Percentiles rank a stretch among this genome's conserved stretches.
Conservation (phyloP, 1,140 invertebrate genomes). For the Drosophila santomea region DNA sequence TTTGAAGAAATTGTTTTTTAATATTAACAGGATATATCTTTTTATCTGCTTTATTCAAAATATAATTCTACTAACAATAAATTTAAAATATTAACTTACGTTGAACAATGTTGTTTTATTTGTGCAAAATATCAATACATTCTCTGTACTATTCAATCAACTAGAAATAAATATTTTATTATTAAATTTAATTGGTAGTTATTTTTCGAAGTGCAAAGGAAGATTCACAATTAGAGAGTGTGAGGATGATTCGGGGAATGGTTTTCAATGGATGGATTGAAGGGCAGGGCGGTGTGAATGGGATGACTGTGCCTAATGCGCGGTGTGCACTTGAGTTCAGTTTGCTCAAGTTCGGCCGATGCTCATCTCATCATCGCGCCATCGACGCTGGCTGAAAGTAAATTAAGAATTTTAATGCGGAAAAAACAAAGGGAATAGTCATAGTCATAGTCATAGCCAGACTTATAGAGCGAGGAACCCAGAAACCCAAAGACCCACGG, state of each 20-base stretch:
- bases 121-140: too few relatives aligned
- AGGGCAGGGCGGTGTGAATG: constrained; percentile 47
- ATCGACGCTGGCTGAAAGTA: constrained; percentile 58
- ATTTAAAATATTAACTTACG: too few relatives aligned
- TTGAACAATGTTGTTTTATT: too few relatives aligned
- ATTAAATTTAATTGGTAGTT: not conserved
- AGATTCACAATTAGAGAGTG: constrained; percentile 45
- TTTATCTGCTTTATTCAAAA: too few relatives aligned
- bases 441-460: not conserved
- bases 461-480: not conserved
- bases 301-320: constrained; percentile 80
- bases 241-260: constrained; percentile 36
- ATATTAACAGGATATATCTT: too few relatives aligned
- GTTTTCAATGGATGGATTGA: constrained; percentile 20
- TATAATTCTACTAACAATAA: not conserved
- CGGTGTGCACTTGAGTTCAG: constrained; percentile 58
- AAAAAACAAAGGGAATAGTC: constrained; percentile 60
- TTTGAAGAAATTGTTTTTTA: too few relatives aligned
- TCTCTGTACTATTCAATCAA: too few relatives aligned
- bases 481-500: constrained; percentile 27
- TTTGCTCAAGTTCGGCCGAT: constrained; percentile 67
- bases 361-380: constrained; percentile 63
- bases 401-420: constrained; percentile 81
- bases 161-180: too few relatives aligned
- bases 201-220: constrained; percentile 10